Percentiles rank a stretch among this genome's conserved stretches.
Conservation (phyloP, 2,113 vertebrate genomes). For the Pagrus major region DNA sequence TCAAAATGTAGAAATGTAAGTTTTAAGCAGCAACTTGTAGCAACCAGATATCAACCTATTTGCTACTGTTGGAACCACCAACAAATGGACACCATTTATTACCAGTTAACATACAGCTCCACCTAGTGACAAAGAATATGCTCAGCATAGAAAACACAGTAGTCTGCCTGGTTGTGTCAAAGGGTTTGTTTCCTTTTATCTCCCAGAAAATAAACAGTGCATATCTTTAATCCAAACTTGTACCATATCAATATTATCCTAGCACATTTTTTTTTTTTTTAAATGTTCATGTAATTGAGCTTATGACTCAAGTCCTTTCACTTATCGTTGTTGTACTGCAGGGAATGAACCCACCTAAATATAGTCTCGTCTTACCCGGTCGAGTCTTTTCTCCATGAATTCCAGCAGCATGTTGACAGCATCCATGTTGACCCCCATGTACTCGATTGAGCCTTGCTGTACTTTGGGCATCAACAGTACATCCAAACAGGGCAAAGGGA, state of each 20-base stretch:
- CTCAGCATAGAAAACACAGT: background rate
- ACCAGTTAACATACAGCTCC: conserved; percentile 9
- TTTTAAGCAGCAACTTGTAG: too few relatives aligned
- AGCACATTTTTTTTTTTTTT: too few relatives aligned
- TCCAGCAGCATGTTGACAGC: conserved; percentile 88
- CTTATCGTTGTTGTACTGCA: background rate
- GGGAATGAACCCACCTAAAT: background rate
- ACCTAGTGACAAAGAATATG: background rate
- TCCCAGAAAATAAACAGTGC: background rate
- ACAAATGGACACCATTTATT: background rate
- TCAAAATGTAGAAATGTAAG: too few relatives aligned
- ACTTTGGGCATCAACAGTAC: conserved; percentile 90
- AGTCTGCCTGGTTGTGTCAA: background rate
- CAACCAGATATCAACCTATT: too few relatives aligned
- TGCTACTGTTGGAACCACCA: background rate
- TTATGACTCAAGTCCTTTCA: background rate
- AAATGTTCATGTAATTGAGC: background rate
- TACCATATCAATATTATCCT: background rate
- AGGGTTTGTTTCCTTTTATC: background rate
- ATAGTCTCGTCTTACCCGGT: conserved; percentile 83
- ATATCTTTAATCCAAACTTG: background rate
- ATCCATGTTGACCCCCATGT: conserved; percentile 96
- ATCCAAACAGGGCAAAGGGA: conserved; percentile 91
- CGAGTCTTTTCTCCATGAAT: conserved; percentile 91
- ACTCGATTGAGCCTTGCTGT: conserved; percentile 88